Conservation (phyloP, 2,797 vertebrate genomes). For the Sardinella longiceps region DNA sequence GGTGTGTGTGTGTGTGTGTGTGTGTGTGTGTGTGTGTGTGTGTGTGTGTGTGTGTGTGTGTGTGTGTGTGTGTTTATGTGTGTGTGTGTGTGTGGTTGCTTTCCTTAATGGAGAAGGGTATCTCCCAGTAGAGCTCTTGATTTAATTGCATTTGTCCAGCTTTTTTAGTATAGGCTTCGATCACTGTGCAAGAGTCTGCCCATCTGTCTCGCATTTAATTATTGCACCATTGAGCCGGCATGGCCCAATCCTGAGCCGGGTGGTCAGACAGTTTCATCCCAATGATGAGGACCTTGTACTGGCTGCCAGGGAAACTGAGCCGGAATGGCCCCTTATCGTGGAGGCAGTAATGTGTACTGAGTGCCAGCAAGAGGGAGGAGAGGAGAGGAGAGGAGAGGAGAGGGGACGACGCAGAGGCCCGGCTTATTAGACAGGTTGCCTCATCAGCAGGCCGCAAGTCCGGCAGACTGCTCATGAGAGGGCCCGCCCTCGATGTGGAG, state of each 20-base stretch:
- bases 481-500: neutral
- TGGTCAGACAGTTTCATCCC: neutral
- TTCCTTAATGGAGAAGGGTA: conserved; percentile 47
- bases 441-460: neutral
- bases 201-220: conserved; percentile 40
- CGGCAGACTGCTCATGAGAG: neutral
- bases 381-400: neutral
- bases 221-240: conserved; percentile 5
- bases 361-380: neutral
- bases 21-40: neutral
- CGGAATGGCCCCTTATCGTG: neutral
- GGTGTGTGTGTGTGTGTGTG: conserved; percentile 18
- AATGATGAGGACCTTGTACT: neutral
- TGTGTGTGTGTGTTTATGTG: conserved; percentile 26
- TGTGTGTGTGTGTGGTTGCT: conserved; percentile 16
- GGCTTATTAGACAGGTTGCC: neutral
- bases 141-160: conserved; percentile 41
- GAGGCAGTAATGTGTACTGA: conserved; percentile 2
- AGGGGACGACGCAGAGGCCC: neutral
- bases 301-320: conserved; percentile 56
- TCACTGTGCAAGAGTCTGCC: conserved; percentile 28
- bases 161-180: conserved; percentile 20
- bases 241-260: neutral
- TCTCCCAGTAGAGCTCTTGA: conserved; percentile 36
- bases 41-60: conserved; percentile 11